Conservation (phyloP, 2,888 invertebrate genomes). For the Drosophila cyrtoloma region DNA sequence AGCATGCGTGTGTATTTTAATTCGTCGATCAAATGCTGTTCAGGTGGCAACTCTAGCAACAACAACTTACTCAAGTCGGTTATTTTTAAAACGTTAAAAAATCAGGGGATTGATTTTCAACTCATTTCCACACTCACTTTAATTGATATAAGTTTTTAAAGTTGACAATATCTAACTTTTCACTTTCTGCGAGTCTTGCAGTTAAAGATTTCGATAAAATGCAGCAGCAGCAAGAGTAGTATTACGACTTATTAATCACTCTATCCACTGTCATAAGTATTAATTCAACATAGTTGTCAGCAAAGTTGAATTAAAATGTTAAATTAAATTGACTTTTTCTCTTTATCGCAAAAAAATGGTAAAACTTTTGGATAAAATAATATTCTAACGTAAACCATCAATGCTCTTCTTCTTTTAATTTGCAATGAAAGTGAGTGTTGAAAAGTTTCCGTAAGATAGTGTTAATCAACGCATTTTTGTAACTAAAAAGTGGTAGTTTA, state of each 20-base stretch:
- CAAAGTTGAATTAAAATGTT: neutral
- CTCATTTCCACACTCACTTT: neutral
- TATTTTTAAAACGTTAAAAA: slow-evolving; percentile 50
- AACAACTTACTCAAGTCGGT: slow-evolving; percentile 43
- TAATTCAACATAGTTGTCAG: neutral
- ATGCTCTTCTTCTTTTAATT: slow-evolving; percentile 31
- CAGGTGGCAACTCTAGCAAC: slow-evolving; percentile 68
- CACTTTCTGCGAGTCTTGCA: neutral
- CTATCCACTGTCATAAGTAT: too few species aligned
- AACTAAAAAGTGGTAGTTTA: slow-evolving; percentile 64
- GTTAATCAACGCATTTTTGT: slow-evolving; percentile 29
- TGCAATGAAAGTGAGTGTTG: slow-evolving; percentile 40
- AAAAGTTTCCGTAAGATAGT: slow-evolving; percentile 21
- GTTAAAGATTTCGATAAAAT: neutral
- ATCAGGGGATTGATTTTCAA: neutral
- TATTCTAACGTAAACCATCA: slow-evolving; percentile 17
- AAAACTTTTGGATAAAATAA: neutral
- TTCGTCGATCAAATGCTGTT: slow-evolving; percentile 62
- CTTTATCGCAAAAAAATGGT: neutral
- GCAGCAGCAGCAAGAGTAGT: slow-evolving; percentile 1
- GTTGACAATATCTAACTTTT: neutral
- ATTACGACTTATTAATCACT: neutral
- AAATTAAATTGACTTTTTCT: neutral
- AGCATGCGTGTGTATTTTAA: slow-evolving; percentile 76
- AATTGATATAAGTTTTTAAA: neutral